Percentiles rank a stretch among this genome's conserved stretches.
Evolutionary conservation across 1,140 invertebrate genomes (phyloP).

Genomic region (Bradynema listronoti): DNA sequence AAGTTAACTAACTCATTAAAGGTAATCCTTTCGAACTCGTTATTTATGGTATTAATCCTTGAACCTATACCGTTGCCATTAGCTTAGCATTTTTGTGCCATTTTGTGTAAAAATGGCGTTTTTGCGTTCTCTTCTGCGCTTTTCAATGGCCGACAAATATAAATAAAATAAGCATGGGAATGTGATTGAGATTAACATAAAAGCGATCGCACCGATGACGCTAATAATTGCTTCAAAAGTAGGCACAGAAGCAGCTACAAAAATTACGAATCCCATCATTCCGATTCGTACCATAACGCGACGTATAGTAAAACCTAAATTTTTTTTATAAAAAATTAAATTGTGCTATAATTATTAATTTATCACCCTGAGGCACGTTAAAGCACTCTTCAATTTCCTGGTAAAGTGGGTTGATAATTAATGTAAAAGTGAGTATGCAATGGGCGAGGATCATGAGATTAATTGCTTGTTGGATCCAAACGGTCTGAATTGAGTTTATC

Average conservation of each 20-base stretch:
- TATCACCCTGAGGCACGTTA: conserved; percentile 44
- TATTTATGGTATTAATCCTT: too few species aligned
- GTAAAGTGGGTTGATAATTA: conserved; percentile 55
- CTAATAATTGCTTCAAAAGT: conserved; percentile 80
- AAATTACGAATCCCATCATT: conserved; percentile 68
- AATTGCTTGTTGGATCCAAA: conserved; percentile 48
- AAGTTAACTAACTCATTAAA: conserved; percentile 1
- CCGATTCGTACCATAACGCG: conserved; percentile 69
- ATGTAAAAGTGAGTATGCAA: conserved; percentile 51
- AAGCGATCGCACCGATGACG: conserved; percentile 74
- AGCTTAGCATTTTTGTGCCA: too few species aligned
- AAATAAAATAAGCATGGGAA: conserved; percentile 76
- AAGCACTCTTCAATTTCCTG: conserved; percentile 56
- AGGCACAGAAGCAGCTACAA: conserved; percentile 74
- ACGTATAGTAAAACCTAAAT: conserved; percentile 70
- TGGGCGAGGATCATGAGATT: conserved; percentile 55
- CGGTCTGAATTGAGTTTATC: conserved; percentile 43
- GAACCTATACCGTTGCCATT: too few species aligned
- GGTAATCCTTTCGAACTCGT: neutral
- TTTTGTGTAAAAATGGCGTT: too few species aligned
- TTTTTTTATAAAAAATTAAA: neutral
- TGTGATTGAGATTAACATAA: conserved; percentile 74
- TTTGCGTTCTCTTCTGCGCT: conserved; percentile 2
- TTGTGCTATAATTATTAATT: neutral
- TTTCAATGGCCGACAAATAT: conserved; percentile 59